Evolutionary conservation across 2,888 invertebrate genomes (phyloP), one percentile per base, ranked within the genome.

Genomic region (Antheraea yamamai): DNA sequence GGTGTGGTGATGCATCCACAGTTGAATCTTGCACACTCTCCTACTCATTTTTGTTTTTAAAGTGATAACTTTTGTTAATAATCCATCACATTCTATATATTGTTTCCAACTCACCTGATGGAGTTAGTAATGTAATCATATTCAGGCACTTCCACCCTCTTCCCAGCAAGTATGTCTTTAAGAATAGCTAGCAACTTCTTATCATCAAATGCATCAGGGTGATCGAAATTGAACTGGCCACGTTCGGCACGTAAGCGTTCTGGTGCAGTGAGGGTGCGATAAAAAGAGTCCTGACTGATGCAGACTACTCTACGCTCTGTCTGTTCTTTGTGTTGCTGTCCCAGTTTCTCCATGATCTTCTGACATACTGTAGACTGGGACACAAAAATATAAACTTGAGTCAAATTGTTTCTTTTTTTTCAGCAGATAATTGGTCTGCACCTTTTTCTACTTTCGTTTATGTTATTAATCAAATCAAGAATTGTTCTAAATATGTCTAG

Each of bases 221-320:
- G 99, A 91, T 99, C 99, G 91, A 99, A 99, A 95, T 99, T 99
- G 89, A 98, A 99, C 83, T 97, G 97, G 51, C 99, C 99, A 74
- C 97, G 96, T 77, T 97, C 97, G 4, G 98, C 98, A 81, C 97
- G 97, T 0, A 96, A 92, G 81, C 97, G 97, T 88, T 99, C 99
- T 0, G 97, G 96, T 0, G 96, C 94, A 0, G 96, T 97, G 73
- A 99, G 95, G 77, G 98, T 97, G 75, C 98, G 96, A 92, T 99
- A 99, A 93, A 99, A 99, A 75, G 98, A 98, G 87, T 99, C 99
- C 89, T 99, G 99, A 78, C 98, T 98, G 87, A 99, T 98, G 85
- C 98, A 97, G 58, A 98, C 98, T 3, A 99, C 99, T 87, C 98
- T 97, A 75, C 98, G 95, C 87, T 98, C 97, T 72, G 97, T 96